Evolutionary conservation across 1,140 invertebrate species (phyloP), one percentile per base, ranked within the genome.

Genomic region (Lerema accius): DNA sequence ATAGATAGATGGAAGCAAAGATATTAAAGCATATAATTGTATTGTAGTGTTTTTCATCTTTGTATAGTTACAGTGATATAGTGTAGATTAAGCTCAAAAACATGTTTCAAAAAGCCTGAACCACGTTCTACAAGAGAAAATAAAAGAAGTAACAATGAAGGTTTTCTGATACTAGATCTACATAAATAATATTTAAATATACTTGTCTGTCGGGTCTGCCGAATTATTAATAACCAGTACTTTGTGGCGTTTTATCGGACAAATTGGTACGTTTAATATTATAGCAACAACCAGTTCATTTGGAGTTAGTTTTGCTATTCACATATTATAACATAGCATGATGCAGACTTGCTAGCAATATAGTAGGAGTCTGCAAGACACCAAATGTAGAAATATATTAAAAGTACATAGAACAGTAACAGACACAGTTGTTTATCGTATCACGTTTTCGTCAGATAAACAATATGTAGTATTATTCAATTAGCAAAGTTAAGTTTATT

Each of bases 191-290:
- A 70, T 73, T 50, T 68, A 65, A 65, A 37, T 67, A 63, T 28
- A 39, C 16, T 69, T 74, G 74, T 69, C 74, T 72, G 66, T 69
- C 82, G 88, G 88, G 88, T 90, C 88, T 84, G 88, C 88, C 88
- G 85, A 76, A 75, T 69, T 76, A 80, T 70, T 48, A 32, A 64
- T 68, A 70, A 81, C 88, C 85, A 90, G 86, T 83, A 84, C 58
- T 87, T 84, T 82, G 85, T 89, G 86, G 88, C 84, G 85, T 90
- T 89, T 87, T 90, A 89, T 90, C 86, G 88, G 88, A 90, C 88
- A 90, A 89, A 78, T 84, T 90, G 80, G 75, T 88, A 86, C 67
- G 46, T 71, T 77, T 69, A 74, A 73, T 73, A 74, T 78, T 74
- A 86, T 86, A 90, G 88, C 85, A 89, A 86, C 70, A 76, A 77